Percentiles rank a stretch among this genome's conserved stretches.
Conservation (phyloP, 1,140 invertebrate species). For the Augochlora pura region DNA sequence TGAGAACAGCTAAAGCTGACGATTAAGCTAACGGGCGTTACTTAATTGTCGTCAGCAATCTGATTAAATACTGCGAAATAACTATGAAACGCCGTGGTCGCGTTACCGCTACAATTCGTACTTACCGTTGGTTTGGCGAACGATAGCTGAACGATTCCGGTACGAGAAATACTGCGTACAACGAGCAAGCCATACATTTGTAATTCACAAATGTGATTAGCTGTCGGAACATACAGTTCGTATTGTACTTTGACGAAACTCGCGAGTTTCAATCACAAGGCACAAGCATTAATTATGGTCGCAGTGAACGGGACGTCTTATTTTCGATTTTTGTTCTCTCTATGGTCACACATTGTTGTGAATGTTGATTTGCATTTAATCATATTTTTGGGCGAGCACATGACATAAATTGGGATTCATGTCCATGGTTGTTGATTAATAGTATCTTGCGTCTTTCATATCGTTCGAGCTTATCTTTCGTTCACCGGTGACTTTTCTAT, state of each 20-base stretch:
- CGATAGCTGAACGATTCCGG: neutral
- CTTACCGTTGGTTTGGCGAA: neutral
- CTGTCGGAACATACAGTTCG: no score
- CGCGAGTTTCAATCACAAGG: constrained; percentile 15
- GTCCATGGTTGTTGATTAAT: constrained; percentile 1
- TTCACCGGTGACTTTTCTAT: neutral
- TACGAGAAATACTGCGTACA: neutral
- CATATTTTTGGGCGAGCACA: no score
- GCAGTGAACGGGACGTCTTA: neutral
- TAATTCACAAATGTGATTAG: neutral
- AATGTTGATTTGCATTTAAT: neutral
- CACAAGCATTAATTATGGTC: constrained; percentile 50
- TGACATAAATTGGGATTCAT: neutral
- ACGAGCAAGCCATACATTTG: neutral
- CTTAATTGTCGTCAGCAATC: constrained; percentile 68
- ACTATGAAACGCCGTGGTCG: neutral
- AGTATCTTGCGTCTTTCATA: neutral
- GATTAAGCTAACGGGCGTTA: constrained; percentile 72
- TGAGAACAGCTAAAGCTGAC: constrained; percentile 77
- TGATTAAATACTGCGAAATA: constrained; percentile 44
- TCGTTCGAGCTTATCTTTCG: neutral
- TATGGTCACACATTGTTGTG: constrained; percentile 12
- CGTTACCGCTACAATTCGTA: no score
- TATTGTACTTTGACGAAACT: neutral
- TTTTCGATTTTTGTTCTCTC: neutral